phyloP scores from a whole-genome alignment of 2,888 invertebrate genomes.

The Gnatocerus cornutus region DNA sequence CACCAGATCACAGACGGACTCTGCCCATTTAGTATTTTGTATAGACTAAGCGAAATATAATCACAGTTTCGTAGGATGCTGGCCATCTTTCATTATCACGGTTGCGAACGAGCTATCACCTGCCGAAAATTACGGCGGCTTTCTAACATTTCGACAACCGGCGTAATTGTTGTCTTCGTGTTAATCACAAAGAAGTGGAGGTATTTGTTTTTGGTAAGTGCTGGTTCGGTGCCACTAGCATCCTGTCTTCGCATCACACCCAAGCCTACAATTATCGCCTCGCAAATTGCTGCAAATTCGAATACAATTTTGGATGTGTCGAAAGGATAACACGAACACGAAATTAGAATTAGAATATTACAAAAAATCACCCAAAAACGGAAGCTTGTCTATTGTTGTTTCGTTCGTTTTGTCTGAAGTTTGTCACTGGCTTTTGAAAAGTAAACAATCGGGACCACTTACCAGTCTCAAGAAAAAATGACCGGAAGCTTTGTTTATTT shows the following conservation, averaged over 20 bases:
- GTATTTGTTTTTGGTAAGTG: conserved; percentile 21
- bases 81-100: conserved; percentile 39
- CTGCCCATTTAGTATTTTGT: conserved; percentile 42
- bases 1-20: conserved; percentile 41
- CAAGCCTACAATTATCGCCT: conserved; percentile 25
- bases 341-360: conserved; percentile 6
- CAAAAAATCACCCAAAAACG: not conserved
- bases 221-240: conserved; percentile 26
- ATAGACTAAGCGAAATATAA: conserved; percentile 58
- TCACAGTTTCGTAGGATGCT: conserved; percentile 46
- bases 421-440: too few species aligned
- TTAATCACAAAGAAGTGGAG: conserved; percentile 31
- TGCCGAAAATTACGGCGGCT: conserved; percentile 44
- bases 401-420: too few species aligned
- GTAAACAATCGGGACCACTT: not conserved
- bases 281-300: conserved; percentile 32
- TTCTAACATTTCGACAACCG: conserved; percentile 38
- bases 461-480: conserved; percentile 15
- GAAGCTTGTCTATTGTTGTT: too few species aligned
- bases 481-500: conserved; percentile 43
- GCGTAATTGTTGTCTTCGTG: conserved; percentile 26
- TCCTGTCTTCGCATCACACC: conserved; percentile 30
- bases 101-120: conserved; percentile 35
- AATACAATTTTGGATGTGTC: conserved; percentile 1
- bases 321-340: conserved; percentile 7